phyloP scores from a whole-genome alignment of 2,888 invertebrate species.

The Onchidella celtica region DNA sequence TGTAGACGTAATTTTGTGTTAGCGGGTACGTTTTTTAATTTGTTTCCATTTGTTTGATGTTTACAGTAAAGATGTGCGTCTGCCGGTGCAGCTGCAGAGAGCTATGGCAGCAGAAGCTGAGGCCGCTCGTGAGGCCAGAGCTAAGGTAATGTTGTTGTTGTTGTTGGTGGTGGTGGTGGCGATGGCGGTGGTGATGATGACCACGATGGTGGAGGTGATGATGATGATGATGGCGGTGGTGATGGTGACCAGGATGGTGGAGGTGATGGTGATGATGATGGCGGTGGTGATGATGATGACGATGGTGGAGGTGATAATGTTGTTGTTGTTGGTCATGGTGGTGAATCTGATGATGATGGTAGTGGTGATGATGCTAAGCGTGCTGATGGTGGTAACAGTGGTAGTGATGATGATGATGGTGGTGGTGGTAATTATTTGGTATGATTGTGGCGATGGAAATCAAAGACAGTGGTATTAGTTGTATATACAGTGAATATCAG shows the following conservation, averaged over 20 bases:
- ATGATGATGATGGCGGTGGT: too few relatives aligned
- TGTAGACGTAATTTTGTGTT: too few relatives aligned
- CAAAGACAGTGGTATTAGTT: too few relatives aligned
- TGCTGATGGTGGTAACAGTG: too few relatives aligned
- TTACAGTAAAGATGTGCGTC: conserved; percentile 75
- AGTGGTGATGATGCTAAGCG: too few relatives aligned
- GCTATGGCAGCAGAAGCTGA: conserved; percentile 80
- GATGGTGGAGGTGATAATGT: too few relatives aligned
- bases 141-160: conserved; percentile 64
- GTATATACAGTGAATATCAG: too few relatives aligned
- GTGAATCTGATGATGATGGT: too few relatives aligned
- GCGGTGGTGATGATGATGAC: not conserved
- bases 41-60: not conserved
- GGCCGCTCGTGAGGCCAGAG: conserved; percentile 76
- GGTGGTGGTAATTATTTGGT: not conserved
- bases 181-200: not conserved
- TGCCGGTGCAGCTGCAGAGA: conserved; percentile 77
- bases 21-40: too few relatives aligned
- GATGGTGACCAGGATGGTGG: too few relatives aligned
- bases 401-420: not conserved
- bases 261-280: not conserved
- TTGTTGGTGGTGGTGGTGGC: not conserved
- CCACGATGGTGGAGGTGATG: too few relatives aligned
- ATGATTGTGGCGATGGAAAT: not conserved
- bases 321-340: too few relatives aligned